Evolutionary conservation across 2,888 invertebrate species (phyloP), one percentile per base, ranked within the genome.

Genomic region (Melanophora roralis): DNA sequence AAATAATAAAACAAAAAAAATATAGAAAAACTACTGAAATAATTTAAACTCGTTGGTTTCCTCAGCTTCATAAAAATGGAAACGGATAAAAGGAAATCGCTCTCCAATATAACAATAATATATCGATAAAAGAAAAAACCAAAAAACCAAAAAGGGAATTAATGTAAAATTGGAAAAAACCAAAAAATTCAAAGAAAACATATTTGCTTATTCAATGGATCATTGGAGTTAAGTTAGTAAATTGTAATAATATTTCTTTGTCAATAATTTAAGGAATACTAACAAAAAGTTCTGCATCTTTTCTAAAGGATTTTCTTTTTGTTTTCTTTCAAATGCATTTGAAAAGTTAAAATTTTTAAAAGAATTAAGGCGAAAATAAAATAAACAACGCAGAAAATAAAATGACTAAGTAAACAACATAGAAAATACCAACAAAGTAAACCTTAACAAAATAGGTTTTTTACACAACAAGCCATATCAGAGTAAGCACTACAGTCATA

Each of bases 231-330:
- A 38, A 67, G 36, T 40, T 74, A 23, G 32, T 16, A 62, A 32
- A 76, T 68, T 80, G 64, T 53, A 72, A 72, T 72, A 72, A 80
- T 73, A 76, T 80, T 80, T 80, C 72, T 73, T 76, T 80, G 75
- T 68, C 71, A 67, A 80, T 72, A 75, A 62, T 62, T 49, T 72
- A 67, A 80, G 14, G 36, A 45, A 19, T 67, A 53, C n/a, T 36
- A 27, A 47, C n/a, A 68, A 47, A 59, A 27, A 4, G 65, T 40
- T 12, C 38, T 8, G 3, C 7, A 11, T n/a, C 11, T 14, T n/a
- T 27, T 53, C 43, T 21, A 23, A 27, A 27, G 7, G 6, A 12
- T 4, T 14, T 40, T 5, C 19, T 19, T 14, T 14, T 60, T 71
- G 27, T 4, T 36, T 38, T 19, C 12, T 11, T 16, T 11, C 8